Evolutionary conservation across 2,797 vertebrate species (phyloP), one percentile per base, ranked within the genome.

Genomic region (Emydoidea blandingii): DNA sequence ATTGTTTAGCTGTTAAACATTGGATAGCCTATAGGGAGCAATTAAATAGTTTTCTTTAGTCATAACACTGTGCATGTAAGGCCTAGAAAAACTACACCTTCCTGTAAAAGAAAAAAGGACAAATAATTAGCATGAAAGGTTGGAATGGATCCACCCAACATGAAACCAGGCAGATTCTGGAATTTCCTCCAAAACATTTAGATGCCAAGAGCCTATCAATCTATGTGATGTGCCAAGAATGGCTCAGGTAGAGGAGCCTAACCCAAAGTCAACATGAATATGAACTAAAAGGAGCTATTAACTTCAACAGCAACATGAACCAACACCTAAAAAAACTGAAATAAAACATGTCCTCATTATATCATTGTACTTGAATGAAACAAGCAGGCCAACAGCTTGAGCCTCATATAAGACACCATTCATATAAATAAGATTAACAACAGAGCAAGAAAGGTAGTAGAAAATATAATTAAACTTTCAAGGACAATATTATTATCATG

Each of bases 101-200:
- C 88, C 95, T 96, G 72, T 85, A 95, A 78, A 95, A 96, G 92
- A 83, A 93, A 81, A 54, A 47, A 86, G 87, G 59, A 54, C 80
- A 84, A 90, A 90, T 81, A 62, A 44, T 57, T 74, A 79, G 37
- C 80, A 86, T 65, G 83, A 56, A 31, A 57, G 88, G 80, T 86
- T n/a, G 14, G 68, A 94, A 92, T 76, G 12, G 81, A 87, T 88
- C 93, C 80, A 12, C 84, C 93, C 79, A 93, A 76, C 91, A 41
- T 86, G 52, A 93, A 89, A 97, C 90, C 91, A 95, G 95, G 91
- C 93, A 94, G 94, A 92, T 86, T 92, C 94, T 92, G 79, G 92
- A 81, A 96, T 86, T 88, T 49, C 92, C 92, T 95, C 95, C 81
- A 91, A 49, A 94, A 94, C 80, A 44, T 62, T 56, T 54, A 68